Conservation (phyloP, 1,140 invertebrate genomes). For the Pseudomyrmex pallidus region DNA sequence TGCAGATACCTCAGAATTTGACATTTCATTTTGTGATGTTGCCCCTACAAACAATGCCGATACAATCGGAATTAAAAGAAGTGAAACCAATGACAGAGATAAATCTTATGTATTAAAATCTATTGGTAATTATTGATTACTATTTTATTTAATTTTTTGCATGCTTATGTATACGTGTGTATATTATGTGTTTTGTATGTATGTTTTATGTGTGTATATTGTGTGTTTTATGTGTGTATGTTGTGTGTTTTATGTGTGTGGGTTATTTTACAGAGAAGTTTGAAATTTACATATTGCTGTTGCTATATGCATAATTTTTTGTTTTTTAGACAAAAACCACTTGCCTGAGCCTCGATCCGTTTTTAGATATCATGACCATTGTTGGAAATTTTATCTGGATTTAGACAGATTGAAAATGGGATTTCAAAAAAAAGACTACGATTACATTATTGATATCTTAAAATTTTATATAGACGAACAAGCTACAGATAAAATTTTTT, state of each 20-base stretch:
- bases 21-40: not conserved
- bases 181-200: too few relatives aligned
- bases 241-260: too few relatives aligned
- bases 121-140: slow-evolving; percentile 51
- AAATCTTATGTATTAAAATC: not conserved
- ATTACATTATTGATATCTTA: slow-evolving; percentile 70
- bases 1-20: not conserved
- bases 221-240: too few relatives aligned
- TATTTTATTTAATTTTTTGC: slow-evolving; percentile 4
- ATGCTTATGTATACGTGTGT: not conserved
- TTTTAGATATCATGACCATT: slow-evolving; percentile 41
- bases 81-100: not conserved
- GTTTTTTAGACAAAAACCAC: slow-evolving; percentile 58
- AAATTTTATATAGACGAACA: slow-evolving; percentile 45
- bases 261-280: not conserved
- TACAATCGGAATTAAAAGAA: not conserved
- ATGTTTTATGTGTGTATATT: too few relatives aligned
- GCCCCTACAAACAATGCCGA: not conserved
- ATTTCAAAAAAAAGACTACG: slow-evolving; percentile 72
- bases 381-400: slow-evolving; percentile 71
- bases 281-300: not conserved
- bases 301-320: not conserved
- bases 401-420: slow-evolving; percentile 64
- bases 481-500: slow-evolving; percentile 31
- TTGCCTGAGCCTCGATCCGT: slow-evolving; percentile 51